Evolutionary conservation across 2,888 invertebrate species (phyloP).

Genomic region (Trichogramma dendrolimi): DNA sequence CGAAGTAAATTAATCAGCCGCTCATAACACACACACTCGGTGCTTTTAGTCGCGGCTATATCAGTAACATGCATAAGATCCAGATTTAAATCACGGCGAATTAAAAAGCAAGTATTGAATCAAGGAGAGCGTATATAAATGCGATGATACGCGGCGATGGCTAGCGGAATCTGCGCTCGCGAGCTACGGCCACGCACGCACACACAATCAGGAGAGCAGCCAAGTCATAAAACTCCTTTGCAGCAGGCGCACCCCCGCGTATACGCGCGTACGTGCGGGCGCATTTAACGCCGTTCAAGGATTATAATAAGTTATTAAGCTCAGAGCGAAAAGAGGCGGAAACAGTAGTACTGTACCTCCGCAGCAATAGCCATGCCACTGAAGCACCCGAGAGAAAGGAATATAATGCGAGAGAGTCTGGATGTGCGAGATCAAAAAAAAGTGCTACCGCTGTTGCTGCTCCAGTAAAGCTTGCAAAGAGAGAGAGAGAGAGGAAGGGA

Average conservation of each 20-base stretch:
- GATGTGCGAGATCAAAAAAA: constrained; percentile 13
- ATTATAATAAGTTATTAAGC: constrained; percentile 45
- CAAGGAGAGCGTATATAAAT: no score
- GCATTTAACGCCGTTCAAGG: constrained; percentile 27
- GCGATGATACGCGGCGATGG: no score
- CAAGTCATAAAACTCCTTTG: no score
- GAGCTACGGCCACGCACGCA: no score
- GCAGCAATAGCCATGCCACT: constrained; percentile 8
- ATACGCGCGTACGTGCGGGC: background rate
- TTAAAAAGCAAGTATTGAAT: no score
- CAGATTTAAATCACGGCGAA: no score
- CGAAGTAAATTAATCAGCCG: no score
- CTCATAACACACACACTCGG: no score
- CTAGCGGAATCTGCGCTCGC: no score
- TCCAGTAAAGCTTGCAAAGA: constrained; percentile 18
- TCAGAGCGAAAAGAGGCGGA: constrained; percentile 28
- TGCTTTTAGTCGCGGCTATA: no score
- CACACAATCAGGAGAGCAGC: no score
- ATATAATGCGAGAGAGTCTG: constrained; percentile 16
- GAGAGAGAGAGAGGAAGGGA: constrained; percentile 29
- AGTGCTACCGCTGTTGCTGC: background rate
- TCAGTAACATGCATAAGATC: no score
- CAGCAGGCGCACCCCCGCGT: background rate
- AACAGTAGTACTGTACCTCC: background rate
- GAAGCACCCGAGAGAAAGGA: constrained; percentile 16